Evolutionary conservation across 2,888 invertebrate species (phyloP).

Genomic region (Hanleya hanleyi): DNA sequence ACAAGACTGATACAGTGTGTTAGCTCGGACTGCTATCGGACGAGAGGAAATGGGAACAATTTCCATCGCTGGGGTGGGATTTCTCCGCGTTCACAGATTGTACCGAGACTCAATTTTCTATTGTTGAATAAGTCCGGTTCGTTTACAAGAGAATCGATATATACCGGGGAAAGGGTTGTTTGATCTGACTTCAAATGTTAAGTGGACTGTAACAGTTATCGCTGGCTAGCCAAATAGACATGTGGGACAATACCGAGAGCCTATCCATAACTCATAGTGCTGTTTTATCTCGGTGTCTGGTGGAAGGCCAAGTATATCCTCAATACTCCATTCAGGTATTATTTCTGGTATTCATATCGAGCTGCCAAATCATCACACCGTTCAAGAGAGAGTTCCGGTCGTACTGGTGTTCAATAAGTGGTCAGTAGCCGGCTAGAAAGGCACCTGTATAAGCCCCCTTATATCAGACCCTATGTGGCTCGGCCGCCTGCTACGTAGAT

Average conservation of each 20-base stretch:
- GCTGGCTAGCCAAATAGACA: no score
- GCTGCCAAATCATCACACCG: not conserved
- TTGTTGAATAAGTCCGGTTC: not conserved
- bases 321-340: not conserved
- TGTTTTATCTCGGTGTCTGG: no score
- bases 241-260: no score
- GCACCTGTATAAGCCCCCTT: no score
- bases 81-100: no score
- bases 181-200: not conserved
- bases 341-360: not conserved
- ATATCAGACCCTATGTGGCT: no score
- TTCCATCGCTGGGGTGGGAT: not conserved
- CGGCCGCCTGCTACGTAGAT: not conserved
- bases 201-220: not conserved
- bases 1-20: no score
- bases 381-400: not conserved
- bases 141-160: not conserved
- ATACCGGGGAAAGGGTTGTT: conserved; percentile 2
- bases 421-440: no score
- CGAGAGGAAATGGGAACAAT: not conserved
- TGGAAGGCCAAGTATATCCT: not conserved
- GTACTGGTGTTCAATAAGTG: not conserved
- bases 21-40: no score
- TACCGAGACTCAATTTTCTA: not conserved
- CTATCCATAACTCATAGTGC: no score